Evolutionary conservation across 92 coral and sea anemone species (phyloP).

Genomic region (Heteractis magnifica): DNA sequence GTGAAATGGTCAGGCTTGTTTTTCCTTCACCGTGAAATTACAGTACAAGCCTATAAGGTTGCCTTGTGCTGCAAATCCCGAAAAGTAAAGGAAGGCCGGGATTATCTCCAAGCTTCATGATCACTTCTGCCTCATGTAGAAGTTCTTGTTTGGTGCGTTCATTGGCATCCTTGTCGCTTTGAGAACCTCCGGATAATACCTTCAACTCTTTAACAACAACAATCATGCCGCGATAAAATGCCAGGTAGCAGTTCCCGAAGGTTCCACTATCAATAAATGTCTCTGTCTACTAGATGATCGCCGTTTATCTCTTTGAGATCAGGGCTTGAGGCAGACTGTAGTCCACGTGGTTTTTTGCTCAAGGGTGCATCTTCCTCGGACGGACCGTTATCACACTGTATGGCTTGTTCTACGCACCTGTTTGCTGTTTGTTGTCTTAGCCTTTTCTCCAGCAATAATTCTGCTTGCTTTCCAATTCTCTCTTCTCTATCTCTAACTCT

Average conservation of each 20-base stretch:
- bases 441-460: neutral
- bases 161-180: conserved; percentile 19
- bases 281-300: neutral
- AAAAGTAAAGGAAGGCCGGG: conserved; percentile 26
- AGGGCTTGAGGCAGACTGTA: neutral
- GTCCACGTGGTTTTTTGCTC: neutral
- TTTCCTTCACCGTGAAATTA: conserved; percentile 27
- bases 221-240: neutral
- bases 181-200: neutral
- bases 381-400: neutral
- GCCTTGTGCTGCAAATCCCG: conserved; percentile 21
- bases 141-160: conserved; percentile 9
- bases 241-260: neutral
- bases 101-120: conserved; percentile 27
- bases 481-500: neutral
- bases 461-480: neutral
- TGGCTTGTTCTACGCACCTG: neutral
- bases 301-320: neutral
- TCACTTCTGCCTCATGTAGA: conserved; percentile 24
- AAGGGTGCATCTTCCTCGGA: neutral
- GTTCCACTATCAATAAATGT: neutral
- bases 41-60: conserved; percentile 18
- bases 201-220: neutral
- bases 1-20: conserved; percentile 13
- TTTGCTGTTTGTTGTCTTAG: neutral